These are phyloP conservation scores for Gallinago media DNA, from an alignment of 2,113 vertebrate genomes.

Conservation along the genomic window DNA sequence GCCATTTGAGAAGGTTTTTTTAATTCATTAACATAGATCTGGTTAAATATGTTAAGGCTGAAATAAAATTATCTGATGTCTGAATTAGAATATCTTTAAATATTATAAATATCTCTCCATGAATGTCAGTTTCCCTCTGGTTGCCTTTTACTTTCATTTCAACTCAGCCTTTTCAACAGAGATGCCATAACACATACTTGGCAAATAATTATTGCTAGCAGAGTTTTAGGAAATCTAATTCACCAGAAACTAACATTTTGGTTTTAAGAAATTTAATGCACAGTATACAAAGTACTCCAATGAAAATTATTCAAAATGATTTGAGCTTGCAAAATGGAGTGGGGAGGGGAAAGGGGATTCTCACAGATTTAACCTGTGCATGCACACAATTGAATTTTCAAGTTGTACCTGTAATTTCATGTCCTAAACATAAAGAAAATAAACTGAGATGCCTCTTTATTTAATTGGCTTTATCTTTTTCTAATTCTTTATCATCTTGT, in stretches of 20 bases:
- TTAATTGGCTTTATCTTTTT: not conserved
- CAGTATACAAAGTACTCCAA: not conserved
- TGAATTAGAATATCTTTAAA: not conserved
- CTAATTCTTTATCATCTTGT: not conserved
- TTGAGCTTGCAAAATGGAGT: not conserved
- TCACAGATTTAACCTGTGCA: not conserved
- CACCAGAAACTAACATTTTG: not conserved
- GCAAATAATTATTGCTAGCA: not conserved
- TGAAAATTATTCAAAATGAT: not conserved
- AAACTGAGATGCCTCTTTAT: not conserved
- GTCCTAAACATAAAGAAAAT: not conserved
- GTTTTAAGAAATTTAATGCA: not conserved
- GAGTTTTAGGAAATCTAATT: not conserved
- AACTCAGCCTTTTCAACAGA: not conserved
- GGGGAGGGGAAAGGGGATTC: not conserved
- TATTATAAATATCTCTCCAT: not conserved
- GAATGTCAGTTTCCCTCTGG: not conserved
- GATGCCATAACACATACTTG: not conserved
- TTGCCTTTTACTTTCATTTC: not conserved
- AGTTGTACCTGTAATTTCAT: not conserved
- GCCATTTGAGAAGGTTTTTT: not conserved
- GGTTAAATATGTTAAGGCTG: not conserved
- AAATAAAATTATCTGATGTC: not conserved
- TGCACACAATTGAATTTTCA: not conserved
- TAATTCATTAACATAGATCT: not conserved